Base-by-base conservation (phyloP, 2,113 vertebrate species). In the Ophthalmolycus amberensis region DNA sequence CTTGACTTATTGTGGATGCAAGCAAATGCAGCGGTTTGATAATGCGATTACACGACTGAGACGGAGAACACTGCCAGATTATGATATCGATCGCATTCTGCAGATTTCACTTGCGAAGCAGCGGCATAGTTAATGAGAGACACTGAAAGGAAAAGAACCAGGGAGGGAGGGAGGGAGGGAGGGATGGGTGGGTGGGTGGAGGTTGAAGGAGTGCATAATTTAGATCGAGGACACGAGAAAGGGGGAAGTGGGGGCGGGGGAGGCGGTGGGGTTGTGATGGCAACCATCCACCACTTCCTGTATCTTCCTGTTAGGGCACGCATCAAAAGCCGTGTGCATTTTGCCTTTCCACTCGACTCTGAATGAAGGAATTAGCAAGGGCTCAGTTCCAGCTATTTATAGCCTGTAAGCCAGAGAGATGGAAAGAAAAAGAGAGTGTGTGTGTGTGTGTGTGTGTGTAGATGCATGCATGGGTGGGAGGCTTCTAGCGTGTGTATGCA, bases 311-410 rank as follows among this genome's bases (percentile, higher is more conserved):
- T 91, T 80, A 82, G 72, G 65, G 72, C n/a, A 71, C 2, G 77
- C 88, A 80, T 93, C 89, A 91, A 79, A 92, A 85, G 32, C 88
- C 10, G 37, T 78, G 15, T 91, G 85, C 86, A 83, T 91, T 88
- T 82, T 86, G 82, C 82, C 78, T 87, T 90, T 90, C 83, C 79
- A 76, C 85, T 85, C 71, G 88, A 91, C 85, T 93, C 91, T 92
- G 90, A 95, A 93, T 95, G 90, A 94, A 93, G 88, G 94, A 95
- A 95, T 95, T 95, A 94, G 90, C 74, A 78, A 86, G 79, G 89
- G 87, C 91, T 93, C 88, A 75, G 90, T 88, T 90, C 84, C 80
- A 82, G 90, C 91, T 95, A 95, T 95, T 95, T 95, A 92, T 95
- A 95, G 92, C 89, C 79, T 63, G 42, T 59, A 81, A 91, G 85